Base-by-base conservation (phyloP, 2,888 invertebrate genomes). In the Hirtodrosophila cameraria region DNA sequence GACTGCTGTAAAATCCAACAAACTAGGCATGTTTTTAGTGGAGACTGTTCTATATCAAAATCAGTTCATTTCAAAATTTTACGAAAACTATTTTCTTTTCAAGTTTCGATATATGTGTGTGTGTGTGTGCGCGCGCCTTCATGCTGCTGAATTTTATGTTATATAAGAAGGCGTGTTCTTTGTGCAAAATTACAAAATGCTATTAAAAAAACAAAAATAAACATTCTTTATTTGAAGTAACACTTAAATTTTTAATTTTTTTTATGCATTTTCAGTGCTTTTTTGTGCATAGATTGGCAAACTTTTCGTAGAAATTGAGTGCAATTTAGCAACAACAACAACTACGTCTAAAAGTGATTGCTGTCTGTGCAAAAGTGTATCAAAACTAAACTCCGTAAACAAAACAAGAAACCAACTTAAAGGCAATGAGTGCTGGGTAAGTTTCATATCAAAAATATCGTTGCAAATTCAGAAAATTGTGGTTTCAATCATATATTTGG, bases 91-190 rank as follows among this genome's bases (percentile, higher is more conserved):
- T 61, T 36, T 23, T 13, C 45, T 11, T 31, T 18, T 20, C 23
- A 31, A 35, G 13, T 50, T 28, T 9, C 5, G 11, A 38, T 35
- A 28, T 13, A 48, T 39, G 31, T 12, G 13, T 16, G 63, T 13
- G 48, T 30, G 49, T 39, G 62, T 55, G 23, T 48, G 49, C 20
- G 28, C 23, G 46, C 23, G 46, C 38, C 57, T 42, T 23, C 28
- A 28, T 57, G 63, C 43, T 35, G 49, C 52, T 43, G 35, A 41
- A 49, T 30, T 30, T 27, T 9, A 45, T 60, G 69, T 81, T 81
- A 81, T 82, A 81, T 81, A 81, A 81, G 70, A 67, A 77, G 67
- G 65, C 85, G 87, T 66, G 87, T 60, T 58, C 48, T 63, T 49
- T 60, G 52, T 64, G 65, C 48, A 45, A 65, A 77, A 50, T 48